Evolutionary conservation across 2,113 vertebrate genomes (phyloP).

Genomic region (Picathartes gymnocephalus): DNA sequence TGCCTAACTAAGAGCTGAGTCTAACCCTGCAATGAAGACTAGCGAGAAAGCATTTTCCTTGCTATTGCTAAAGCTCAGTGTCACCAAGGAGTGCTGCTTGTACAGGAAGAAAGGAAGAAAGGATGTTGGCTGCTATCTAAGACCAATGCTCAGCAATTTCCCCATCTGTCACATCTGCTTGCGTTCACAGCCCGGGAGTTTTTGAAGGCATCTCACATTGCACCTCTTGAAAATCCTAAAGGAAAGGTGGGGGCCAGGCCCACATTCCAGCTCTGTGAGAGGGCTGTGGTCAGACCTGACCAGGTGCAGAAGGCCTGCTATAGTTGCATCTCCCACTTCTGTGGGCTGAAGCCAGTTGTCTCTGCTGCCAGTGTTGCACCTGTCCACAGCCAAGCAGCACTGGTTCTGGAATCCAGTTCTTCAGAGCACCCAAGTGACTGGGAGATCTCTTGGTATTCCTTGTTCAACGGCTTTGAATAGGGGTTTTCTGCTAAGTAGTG

Average conservation of each 20-base stretch:
- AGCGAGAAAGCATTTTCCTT: background rate
- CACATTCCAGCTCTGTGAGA: background rate
- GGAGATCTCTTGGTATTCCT: background rate
- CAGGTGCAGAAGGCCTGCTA: background rate
- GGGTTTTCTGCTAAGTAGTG: background rate
- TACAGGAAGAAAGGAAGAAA: background rate
- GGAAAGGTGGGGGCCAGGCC: background rate
- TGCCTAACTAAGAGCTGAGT: background rate
- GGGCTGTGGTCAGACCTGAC: background rate
- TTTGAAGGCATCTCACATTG: background rate
- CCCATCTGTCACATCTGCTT: background rate
- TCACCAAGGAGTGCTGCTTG: background rate
- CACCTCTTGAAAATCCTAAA: background rate
- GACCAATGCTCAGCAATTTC: background rate
- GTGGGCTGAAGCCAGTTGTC: background rate
- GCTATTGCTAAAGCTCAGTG: background rate
- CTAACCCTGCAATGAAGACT: background rate
- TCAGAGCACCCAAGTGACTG: background rate
- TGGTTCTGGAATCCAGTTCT: background rate
- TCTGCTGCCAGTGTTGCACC: background rate
- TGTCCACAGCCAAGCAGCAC: background rate
- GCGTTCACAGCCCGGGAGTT: background rate
- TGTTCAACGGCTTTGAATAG: accelerated
- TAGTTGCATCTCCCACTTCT: background rate
- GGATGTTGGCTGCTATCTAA: background rate